Base-by-base conservation (phyloP, 2,888 invertebrate species). In the Melieria omissa region DNA sequence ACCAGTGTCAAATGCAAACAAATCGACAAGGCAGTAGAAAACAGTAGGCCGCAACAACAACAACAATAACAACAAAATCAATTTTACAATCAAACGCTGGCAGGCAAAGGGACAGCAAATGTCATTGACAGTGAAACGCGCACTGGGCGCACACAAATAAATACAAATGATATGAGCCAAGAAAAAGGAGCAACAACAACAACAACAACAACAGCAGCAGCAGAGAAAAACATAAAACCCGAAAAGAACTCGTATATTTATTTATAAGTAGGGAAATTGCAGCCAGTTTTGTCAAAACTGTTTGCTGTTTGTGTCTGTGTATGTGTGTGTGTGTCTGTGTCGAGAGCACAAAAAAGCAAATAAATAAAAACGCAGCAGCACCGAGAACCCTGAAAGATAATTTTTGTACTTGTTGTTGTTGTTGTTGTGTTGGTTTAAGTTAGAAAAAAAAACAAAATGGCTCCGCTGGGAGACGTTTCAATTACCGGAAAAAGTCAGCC, bases 381-480 rank as follows among this genome's bases (percentile, higher is more conserved):
- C 29, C 29, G 29, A 29, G 2, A 29, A 29, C 29, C 29, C 29
- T 29, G 29, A 29, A 29, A 29, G 29, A 29, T 29, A 29, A 29
- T 29, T 29, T 29, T 29, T 29, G 29, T 29, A 29, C 29, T 29
- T 29, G 29, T 29, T 29, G 29, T 29, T 29, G 16, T 16, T 16
- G 29, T 29, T 29, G 29, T 29, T 29, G 29, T 29, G 29, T 29
- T 2, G 29, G 29, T 29, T 29, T 29, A 29, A 29, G 29, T 29
- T 29, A 29, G 29, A 29, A 29, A 29, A 29, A 29, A 29, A 54
- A 65, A 4, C 14, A 10, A 60, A 68, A 61, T 61, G 61, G 61
- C 67, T 12, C 67, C 61, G 44, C 8, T 61, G 67, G 61, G 67
- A 61, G 42, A 61, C 16, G 61, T 61, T 61, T 68, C 67, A 61